phyloP scores from a whole-genome alignment of 2,888 invertebrate species.

The Acrobeloides nanus region DNA sequence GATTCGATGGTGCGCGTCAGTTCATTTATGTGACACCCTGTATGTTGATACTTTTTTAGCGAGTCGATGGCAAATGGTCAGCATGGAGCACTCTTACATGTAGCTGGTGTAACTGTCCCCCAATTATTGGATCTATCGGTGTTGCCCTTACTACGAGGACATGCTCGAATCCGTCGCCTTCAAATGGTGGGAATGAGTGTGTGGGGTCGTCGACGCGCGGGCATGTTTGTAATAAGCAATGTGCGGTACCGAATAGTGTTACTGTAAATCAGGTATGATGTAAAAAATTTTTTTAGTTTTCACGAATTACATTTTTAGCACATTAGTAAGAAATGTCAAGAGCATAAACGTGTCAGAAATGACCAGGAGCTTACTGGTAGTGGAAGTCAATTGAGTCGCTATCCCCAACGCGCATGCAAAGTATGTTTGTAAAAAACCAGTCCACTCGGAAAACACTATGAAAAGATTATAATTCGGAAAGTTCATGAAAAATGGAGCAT shows the following conservation, averaged over 20 bases:
- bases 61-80: constrained; percentile 50
- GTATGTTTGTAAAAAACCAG: constrained; percentile 20
- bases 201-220: constrained; percentile 37
- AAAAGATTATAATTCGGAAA: too few species aligned
- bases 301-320: constrained; percentile 40
- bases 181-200: constrained; percentile 51
- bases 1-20: too few species aligned
- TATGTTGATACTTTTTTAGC: too few species aligned
- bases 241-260: constrained; percentile 24
- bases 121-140: constrained; percentile 33
- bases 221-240: constrained; percentile 41
- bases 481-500: too few species aligned
- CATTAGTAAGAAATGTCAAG: constrained; percentile 44
- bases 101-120: constrained; percentile 41
- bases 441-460: too few species aligned
- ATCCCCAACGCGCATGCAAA: constrained; percentile 52
- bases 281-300: constrained; percentile 6
- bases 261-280: constrained; percentile 42
- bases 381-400: constrained; percentile 48
- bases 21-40: too few species aligned
- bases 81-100: constrained; percentile 43
- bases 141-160: constrained; percentile 27
- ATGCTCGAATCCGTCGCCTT: constrained; percentile 48
- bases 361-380: constrained; percentile 50
- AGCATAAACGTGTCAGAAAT: constrained; percentile 43